Conservation (phyloP, 2,113 vertebrate genomes). For the Cisticola juncidis region DNA sequence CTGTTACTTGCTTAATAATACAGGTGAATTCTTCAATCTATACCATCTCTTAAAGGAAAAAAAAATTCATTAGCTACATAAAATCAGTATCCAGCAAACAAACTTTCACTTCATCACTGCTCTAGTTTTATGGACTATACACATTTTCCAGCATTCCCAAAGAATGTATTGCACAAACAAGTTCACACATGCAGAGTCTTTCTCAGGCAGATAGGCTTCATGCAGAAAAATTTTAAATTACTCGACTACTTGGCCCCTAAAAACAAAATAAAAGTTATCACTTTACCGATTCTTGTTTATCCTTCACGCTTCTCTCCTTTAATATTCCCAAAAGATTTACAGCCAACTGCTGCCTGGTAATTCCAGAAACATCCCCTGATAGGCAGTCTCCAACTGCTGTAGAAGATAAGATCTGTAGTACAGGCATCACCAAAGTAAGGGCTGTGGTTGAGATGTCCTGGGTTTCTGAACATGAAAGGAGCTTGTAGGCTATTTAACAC, state of each 20-base stretch:
- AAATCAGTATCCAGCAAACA: background rate
- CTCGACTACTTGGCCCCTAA: background rate
- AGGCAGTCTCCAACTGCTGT: constrained; percentile 78
- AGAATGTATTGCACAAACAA: background rate
- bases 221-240: background rate
- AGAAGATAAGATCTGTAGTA: constrained; percentile 88
- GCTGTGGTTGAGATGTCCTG: constrained; percentile 64
- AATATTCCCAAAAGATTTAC: constrained; percentile 74
- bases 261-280: background rate
- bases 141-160: background rate
- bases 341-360: constrained; percentile 79
- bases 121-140: background rate
- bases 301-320: constrained; percentile 38
- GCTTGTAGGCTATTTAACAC: constrained; percentile 76
- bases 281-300: constrained; percentile 52
- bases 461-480: constrained; percentile 71
- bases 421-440: constrained; percentile 81
- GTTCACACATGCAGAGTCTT: background rate
- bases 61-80: background rate
- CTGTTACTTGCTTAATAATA: background rate
- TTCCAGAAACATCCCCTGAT: constrained; percentile 59
- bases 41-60: accelerated
- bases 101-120: background rate
- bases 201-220: background rate
- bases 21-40: background rate